Conservation (phyloP, 2,113 vertebrate genomes). For the Ceyx margarethae region DNA sequence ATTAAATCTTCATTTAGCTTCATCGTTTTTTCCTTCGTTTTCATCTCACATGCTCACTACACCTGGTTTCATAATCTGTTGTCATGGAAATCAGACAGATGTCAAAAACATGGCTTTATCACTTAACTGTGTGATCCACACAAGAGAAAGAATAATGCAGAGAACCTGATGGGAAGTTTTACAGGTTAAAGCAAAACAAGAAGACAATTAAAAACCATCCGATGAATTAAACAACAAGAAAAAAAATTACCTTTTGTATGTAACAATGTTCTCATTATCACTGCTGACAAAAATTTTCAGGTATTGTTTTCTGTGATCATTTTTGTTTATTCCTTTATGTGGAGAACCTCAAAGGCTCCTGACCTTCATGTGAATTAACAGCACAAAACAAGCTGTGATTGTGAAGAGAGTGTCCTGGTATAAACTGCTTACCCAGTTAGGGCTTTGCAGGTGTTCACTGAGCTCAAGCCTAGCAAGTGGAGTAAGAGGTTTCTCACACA, state of each 20-base stretch:
- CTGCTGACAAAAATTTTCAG: background rate
- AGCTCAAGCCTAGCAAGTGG: background rate
- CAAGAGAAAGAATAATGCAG: background rate
- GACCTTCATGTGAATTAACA: background rate
- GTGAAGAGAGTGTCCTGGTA: background rate
- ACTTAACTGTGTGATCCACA: slow-evolving; percentile 46
- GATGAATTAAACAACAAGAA: background rate
- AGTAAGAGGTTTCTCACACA: rapidly evolving
- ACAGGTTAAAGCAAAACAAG: slow-evolving; percentile 5
- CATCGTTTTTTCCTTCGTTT: slow-evolving; percentile 29
- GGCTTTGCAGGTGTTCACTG: background rate
- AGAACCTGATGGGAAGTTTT: slow-evolving; percentile 8
- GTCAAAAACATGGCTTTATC: slow-evolving; percentile 62
- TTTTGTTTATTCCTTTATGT: background rate
- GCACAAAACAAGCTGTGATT: background rate
- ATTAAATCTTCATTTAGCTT: slow-evolving; percentile 50
- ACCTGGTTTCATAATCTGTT: slow-evolving; percentile 64
- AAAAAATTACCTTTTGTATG: background rate
- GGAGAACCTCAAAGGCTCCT: background rate
- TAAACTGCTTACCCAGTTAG: background rate
- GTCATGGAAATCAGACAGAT: slow-evolving; percentile 73
- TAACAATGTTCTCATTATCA: background rate
- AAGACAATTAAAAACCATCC: background rate
- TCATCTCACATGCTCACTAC: background rate
- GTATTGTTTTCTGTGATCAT: background rate